Base-by-base conservation (phyloP, 2,888 invertebrate genomes). In the Drosophila tanythrix region DNA sequence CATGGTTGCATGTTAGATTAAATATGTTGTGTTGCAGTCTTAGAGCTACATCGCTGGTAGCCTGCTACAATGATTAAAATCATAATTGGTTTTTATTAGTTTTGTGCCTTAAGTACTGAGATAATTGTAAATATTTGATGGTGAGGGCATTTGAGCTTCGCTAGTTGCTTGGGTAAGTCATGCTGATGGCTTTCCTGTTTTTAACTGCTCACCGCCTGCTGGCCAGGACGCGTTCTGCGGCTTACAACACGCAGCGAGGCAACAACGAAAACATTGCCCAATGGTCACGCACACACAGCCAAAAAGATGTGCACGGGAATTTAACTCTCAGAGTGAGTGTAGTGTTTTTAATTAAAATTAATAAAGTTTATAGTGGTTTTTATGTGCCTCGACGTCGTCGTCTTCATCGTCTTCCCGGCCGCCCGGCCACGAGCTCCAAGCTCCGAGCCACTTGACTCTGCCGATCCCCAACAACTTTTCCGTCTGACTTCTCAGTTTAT, bases 261-360 rank as follows among this genome's bases (percentile, higher is more conserved):
- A 60, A 29, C 61, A 48, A 53, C 70, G 63, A 76, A 58, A 72
- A 70, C 76, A 82, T 68, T 72, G 66, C 63, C 79, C 79, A 79
- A 81, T 67, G 75, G 83, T 83, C 81, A 81, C 81, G 74, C 69
- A 78, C 78, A 74, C 68, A 70, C 63, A 48, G 52, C 27, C 46
- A 58, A 46, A 52, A 56, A 77, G 82, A 70, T 77, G 79, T 77
- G 70, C 68, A 70, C 74, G 81, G 70, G 70, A 73, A 79, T 83
- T 86, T 73, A 86, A 86, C 83, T 89, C 83, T 69, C 72, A 74
- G 88, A 87, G 81, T 84, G 89, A 87, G 89, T 85, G 74, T 80
- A 86, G 88, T 88, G 90, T 79, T 86, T 86, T 86, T 86, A 89
- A 86, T 86, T 86, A 86, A 86, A 86, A 88, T 89, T 86, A 86